These are phyloP conservation scores for Silvanus unidentatus DNA, from an alignment of 2,888 invertebrate species.

Conservation along the genomic window DNA sequence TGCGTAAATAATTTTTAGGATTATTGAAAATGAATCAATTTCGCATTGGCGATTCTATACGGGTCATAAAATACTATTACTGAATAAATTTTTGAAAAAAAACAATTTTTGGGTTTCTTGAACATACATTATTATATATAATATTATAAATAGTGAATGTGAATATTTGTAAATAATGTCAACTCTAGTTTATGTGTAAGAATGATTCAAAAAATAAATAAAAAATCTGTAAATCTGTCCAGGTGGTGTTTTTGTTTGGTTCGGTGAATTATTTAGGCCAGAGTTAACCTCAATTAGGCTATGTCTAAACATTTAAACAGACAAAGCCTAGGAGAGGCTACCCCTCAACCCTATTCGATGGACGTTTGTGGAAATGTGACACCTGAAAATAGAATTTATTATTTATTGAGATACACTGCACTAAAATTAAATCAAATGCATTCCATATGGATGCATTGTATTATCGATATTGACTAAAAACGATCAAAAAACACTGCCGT, in stretches of 20 bases:
- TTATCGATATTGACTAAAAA: too few species aligned
- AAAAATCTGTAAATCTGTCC: constrained; percentile 25
- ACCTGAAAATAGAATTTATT: too few species aligned
- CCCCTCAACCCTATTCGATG: constrained; percentile 35
- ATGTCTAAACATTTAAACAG: constrained; percentile 51
- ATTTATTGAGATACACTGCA: too few species aligned
- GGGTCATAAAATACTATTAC: neutral
- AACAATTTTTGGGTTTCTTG: constrained; percentile 36
- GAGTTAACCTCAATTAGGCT: constrained; percentile 61
- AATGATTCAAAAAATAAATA: constrained; percentile 42
- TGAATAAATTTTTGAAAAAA: constrained; percentile 12
- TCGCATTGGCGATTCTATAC: neutral
- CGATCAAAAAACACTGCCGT: too few species aligned
- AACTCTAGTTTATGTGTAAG: constrained; percentile 44
- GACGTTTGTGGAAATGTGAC: too few species aligned
- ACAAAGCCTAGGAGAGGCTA: constrained; percentile 64
- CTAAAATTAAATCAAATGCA: too few species aligned
- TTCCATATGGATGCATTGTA: too few species aligned
- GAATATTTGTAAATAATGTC: constrained; percentile 47
- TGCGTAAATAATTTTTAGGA: constrained; percentile 11
- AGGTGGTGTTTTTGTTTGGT: constrained; percentile 34
- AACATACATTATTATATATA: neutral
- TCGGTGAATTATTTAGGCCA: constrained; percentile 35
- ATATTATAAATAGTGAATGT: constrained; percentile 35
- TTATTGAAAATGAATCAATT: neutral